Evolutionary conservation across 2,113 vertebrate genomes (phyloP).

Genomic region (Eubucco bourcierii): DNA sequence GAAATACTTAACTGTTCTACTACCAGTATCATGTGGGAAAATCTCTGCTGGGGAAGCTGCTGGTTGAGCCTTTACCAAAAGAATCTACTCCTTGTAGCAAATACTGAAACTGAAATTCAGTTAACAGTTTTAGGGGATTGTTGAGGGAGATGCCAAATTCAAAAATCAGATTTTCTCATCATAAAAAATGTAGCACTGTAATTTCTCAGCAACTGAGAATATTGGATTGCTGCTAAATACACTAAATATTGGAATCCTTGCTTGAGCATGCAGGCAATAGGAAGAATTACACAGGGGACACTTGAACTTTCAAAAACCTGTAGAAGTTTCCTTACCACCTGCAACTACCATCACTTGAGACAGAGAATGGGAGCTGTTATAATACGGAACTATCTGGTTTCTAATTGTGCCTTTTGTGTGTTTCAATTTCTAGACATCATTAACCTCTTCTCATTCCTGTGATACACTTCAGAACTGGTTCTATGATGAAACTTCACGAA

Average conservation of each 20-base stretch:
- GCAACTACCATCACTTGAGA: not conserved
- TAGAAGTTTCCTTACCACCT: not conserved
- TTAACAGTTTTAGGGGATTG: not conserved
- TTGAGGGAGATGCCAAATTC: not conserved
- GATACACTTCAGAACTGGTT: not conserved
- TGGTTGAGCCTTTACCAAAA: not conserved
- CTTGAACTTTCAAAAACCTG: not conserved
- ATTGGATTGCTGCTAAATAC: not conserved
- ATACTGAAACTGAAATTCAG: conserved; percentile 29
- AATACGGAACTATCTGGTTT: not conserved
- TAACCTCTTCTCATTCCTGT: not conserved
- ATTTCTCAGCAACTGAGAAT: not conserved
- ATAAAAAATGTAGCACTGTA: not conserved
- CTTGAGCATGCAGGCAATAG: not conserved
- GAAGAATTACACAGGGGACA: not conserved
- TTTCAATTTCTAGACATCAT: not conserved
- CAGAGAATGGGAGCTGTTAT: not conserved
- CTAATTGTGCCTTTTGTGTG: not conserved
- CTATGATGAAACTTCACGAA: not conserved
- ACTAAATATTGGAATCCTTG: not conserved
- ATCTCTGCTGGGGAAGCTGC: not conserved
- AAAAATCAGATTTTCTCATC: not conserved
- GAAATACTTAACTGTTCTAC: not conserved
- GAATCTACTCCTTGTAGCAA: not conserved
- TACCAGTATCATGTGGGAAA: not conserved